Evolutionary conservation across 2,888 invertebrate species (phyloP), one percentile per base, ranked within the genome.

Genomic region (Notodonta dromedarius): DNA sequence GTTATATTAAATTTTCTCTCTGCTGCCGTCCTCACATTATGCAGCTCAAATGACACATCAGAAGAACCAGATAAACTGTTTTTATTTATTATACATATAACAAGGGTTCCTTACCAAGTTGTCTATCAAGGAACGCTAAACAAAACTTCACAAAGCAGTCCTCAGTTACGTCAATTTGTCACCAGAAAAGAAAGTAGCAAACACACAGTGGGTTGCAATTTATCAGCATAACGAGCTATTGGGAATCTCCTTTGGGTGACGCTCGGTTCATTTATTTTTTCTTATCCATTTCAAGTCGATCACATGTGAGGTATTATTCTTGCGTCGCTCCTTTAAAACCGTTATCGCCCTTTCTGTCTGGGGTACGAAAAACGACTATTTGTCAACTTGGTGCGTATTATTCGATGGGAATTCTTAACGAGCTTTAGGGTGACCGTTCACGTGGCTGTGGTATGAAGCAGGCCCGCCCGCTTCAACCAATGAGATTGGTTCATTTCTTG

Each of bases 151-250:
- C 32, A 56, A n/a, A 62, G 59, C 62, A 63, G 57, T 32, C 59
- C 48, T 53, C 66, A 63, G 70, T 66, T 70, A 70, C 79, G 70
- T 84, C 83, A 83, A 88, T 87, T 86, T 86, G 81, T 86, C 84
- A 80, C 77, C 66, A 71, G 76, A 72, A 77, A 84, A 83, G 83
- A 81, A 82, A 78, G 79, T 78, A 79, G 79, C 81, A 84, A 86
- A 86, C 86, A 87, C 84, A 88, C 84, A 86, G 84, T 80, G 83
- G 82, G 79, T 71, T 80, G 83, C 87, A 88, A 90, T 91, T 90
- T 90, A 91, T 91, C 89, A 90, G 90, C 84, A 88, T 89, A 91
- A 92, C 86, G 91, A 91, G 88, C 86, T 88, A 89, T 89, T 86
- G 85, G 86, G 87, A 90, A 91, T 90, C 89, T 89, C 89, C 82